Conservation (phyloP, 2,888 invertebrate genomes). For the Omphaloscelis lunosa region DNA sequence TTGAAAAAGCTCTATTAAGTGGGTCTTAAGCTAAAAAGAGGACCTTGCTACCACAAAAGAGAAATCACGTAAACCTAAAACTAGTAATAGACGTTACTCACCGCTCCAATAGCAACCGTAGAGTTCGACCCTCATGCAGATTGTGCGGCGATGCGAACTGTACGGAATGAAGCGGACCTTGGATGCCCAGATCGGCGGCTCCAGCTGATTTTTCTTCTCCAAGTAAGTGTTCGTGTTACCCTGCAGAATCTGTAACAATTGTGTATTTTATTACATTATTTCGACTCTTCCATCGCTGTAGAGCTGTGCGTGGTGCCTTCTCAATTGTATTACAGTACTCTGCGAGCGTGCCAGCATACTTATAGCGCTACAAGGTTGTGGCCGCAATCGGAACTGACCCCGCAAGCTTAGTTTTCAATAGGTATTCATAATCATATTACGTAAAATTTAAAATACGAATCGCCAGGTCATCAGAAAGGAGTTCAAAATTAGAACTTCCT, state of each 20-base stretch:
- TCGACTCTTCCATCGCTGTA: no score
- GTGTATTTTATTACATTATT: neutral
- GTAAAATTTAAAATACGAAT: neutral
- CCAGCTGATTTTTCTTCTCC: slow-evolving; percentile 94
- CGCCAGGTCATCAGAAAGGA: neutral
- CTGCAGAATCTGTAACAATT: slow-evolving; percentile 92
- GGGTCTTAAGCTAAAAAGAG: neutral
- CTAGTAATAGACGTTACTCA: slow-evolving; percentile 75
- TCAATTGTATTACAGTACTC: neutral
- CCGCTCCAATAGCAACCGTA: slow-evolving; percentile 97
- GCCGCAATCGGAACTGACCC: neutral
- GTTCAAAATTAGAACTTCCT: neutral
- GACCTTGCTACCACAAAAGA: neutral
- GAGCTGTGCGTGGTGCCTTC: neutral
- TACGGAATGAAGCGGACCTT: slow-evolving; percentile 96
- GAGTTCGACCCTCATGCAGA: slow-evolving; percentile 97
- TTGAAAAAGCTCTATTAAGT: neutral
- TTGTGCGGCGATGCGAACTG: slow-evolving; percentile 95
- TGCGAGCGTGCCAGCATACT: neutral
- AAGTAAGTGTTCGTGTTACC: slow-evolving; percentile 97
- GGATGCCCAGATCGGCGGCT: slow-evolving; percentile 96
- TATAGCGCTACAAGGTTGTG: neutral
- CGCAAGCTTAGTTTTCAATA: neutral
- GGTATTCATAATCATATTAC: neutral
- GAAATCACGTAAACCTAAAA: neutral